Percentiles rank a stretch among this genome's conserved stretches.
These are phyloP conservation scores for Enteromius paludinosus DNA, from an alignment of 2,797 vertebrate species.

Conservation along the genomic window DNA sequence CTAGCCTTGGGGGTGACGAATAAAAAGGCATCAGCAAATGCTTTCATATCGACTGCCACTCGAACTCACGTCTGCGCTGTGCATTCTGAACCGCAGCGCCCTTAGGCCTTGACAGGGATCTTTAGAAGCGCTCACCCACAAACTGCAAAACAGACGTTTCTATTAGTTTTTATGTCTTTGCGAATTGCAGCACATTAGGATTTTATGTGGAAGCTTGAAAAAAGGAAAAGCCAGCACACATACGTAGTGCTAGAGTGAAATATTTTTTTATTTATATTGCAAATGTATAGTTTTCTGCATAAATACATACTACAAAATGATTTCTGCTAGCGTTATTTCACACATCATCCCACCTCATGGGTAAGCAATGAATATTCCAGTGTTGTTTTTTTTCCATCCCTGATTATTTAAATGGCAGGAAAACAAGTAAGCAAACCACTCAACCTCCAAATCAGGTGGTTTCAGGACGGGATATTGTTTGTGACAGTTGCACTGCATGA, in stretches of 20 bases:
- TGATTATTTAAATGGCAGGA: slow-evolving; percentile 35
- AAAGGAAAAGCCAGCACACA: neutral
- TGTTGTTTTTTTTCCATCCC: slow-evolving; percentile 34
- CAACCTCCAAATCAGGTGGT: neutral
- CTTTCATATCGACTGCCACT: slow-evolving; percentile 42
- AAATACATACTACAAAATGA: neutral
- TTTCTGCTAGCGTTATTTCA: neutral
- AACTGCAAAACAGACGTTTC: slow-evolving; percentile 36
- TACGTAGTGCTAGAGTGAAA: neutral
- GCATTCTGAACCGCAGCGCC: neutral
- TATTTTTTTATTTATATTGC: neutral
- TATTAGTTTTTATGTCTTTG: slow-evolving; percentile 31
- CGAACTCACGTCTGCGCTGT: slow-evolving; percentile 9
- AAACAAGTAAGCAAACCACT: slow-evolving; percentile 10
- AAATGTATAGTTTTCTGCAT: slow-evolving; percentile 24
- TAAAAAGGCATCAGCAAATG: slow-evolving; percentile 41
- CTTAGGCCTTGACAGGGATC: slow-evolving; percentile 13
- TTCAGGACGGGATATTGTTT: slow-evolving; percentile 8
- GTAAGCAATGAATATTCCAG: slow-evolving; percentile 16
- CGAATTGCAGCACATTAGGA: slow-evolving; percentile 23
- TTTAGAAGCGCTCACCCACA: slow-evolving; percentile 10
- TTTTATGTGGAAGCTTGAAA: neutral
- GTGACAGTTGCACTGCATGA: neutral
- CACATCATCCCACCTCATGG: neutral
- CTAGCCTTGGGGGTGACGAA: slow-evolving; percentile 38